Evolutionary conservation across 2,797 vertebrate species (phyloP), one percentile per base, ranked within the genome.

Genomic region (Anguilla megastoma): DNA sequence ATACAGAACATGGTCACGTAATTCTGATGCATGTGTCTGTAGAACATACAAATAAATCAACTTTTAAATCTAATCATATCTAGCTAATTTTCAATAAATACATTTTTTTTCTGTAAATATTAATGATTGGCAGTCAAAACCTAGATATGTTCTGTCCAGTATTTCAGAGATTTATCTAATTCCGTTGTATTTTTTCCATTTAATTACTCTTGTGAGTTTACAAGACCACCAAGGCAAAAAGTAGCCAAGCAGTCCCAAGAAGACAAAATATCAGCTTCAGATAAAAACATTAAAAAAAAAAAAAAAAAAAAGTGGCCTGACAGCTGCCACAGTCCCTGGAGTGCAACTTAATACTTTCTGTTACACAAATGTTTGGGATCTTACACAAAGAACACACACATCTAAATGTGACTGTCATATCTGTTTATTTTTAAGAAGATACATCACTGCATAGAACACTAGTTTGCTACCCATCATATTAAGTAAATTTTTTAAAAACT

Each of bases 291-390:
- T 89, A 84, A 82, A 69, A 36, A 30, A 24, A 16, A 60, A 60
- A 30, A 58, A 74, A 27, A 69, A 88, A 71, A 85, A 63, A 90
- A 88, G 90, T 95, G 95, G 95, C 95, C 94, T 95, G 95, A 96
- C 96, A 97, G 96, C 95, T 96, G 96, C 95, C 95, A 92, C 94
- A 93, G 94, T 93, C 92, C 92, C 94, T 94, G 93, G 91, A 94
- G 86, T 95, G 96, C 95, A 96, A 97, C 95, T 94, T 94, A 95
- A 97, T 96, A 95, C 94, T 93, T 92, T 94, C 91, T 93, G 93
- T 93, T 92, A 94, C 93, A 95, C 94, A 94, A 95, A 95, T 91
- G 92, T 92, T 90, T 91, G 88, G 93, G 93, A 94, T 94, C 92
- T 91, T 91, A 92, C 91, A 93, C 89, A 89, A 92, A 92, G 90